Evolutionary conservation across 37 sponge, comb jelly and placozoan species (phyloP).

Genomic region (Ianthella basta): DNA sequence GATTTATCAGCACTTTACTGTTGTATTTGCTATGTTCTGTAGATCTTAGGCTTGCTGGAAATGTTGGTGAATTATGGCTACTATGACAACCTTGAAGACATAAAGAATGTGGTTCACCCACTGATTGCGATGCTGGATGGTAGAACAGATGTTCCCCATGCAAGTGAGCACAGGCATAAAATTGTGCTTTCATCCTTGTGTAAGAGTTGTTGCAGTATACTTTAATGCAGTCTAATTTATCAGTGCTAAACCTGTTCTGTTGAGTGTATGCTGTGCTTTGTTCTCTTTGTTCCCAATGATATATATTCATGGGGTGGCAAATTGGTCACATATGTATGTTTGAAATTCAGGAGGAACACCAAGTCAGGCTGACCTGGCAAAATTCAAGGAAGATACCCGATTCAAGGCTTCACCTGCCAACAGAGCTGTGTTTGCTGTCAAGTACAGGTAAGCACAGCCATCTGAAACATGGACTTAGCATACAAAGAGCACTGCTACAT

Average conservation of each 20-base stretch:
- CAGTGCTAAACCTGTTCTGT: too few species aligned
- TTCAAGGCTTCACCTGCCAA: slow-evolving; percentile 44
- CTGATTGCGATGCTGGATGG: slow-evolving; percentile 79
- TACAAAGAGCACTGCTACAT: neutral
- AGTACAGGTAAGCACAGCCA: slow-evolving; percentile 29
- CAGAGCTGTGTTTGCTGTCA: slow-evolving; percentile 55
- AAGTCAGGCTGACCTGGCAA: slow-evolving; percentile 5
- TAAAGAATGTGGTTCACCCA: slow-evolving; percentile 55
- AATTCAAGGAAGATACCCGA: slow-evolving; percentile 11
- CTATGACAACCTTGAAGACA: slow-evolving; percentile 70
- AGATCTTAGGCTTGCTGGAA: slow-evolving; percentile 56
- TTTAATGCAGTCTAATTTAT: too few species aligned
- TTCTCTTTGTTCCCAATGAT: too few species aligned
- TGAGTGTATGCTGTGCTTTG: too few species aligned
- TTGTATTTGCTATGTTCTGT: too few species aligned
- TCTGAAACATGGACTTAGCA: neutral
- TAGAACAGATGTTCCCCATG: slow-evolving; percentile 56
- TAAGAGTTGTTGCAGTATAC: too few species aligned
- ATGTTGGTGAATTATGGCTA: slow-evolving; percentile 73
- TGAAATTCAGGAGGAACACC: too few species aligned
- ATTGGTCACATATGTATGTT: too few species aligned
- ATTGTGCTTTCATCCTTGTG: neutral
- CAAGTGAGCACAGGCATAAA: slow-evolving; percentile 10
- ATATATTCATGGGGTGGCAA: too few species aligned
- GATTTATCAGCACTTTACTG: too few species aligned